Evolutionary conservation across 2,888 invertebrate species (phyloP), one percentile per base, ranked within the genome.

Genomic region (Entomobrya multifasciata): DNA sequence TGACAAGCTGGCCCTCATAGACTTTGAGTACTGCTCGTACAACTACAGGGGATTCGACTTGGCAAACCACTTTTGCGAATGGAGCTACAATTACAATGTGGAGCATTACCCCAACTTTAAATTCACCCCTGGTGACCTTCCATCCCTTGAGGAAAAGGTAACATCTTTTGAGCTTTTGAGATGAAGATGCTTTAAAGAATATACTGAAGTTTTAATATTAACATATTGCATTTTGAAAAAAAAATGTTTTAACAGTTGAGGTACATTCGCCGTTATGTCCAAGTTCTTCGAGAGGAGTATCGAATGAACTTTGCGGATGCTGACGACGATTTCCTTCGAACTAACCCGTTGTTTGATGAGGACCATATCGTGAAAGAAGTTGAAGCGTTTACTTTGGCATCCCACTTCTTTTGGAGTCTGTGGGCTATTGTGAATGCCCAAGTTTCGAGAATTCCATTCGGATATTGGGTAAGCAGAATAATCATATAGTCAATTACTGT

Each of bases 11-110:
- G 95, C 96, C 17, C 94, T 97, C 36, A 97, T 97, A 92, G 98
- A 98, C 92, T 98, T 97, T 92, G 98, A 98, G 93, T 98, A 98
- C 92, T 98, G 98, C 92, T 96, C 98, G 0, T 98, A 98, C 93
- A 98, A 98, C 92, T 97, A 97, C 92, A 94, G 98, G 76, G 97
- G 96, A 0, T 98, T 98, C 93, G 98, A 98, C 93, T 93, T 98
- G 74, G 98, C 98, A 2, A 98, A 98, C 93, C 98, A 98, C 92
- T 98, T 98, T 92, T 94, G 96, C 89, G 98, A 98, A 92, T 97
- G 97, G 97, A 95, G 95, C 0, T 96, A 96, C 92, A 97, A 98
- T 92, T 98, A 98, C 92, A 96, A 96, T 0, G 95, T 95, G 85
- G 94, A 95, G 0, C 94, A 95, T 44, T 94, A 95, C 91, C 98